phyloP scores from a whole-genome alignment of 2,888 invertebrate species.

The Hypomecis atomaria region DNA sequence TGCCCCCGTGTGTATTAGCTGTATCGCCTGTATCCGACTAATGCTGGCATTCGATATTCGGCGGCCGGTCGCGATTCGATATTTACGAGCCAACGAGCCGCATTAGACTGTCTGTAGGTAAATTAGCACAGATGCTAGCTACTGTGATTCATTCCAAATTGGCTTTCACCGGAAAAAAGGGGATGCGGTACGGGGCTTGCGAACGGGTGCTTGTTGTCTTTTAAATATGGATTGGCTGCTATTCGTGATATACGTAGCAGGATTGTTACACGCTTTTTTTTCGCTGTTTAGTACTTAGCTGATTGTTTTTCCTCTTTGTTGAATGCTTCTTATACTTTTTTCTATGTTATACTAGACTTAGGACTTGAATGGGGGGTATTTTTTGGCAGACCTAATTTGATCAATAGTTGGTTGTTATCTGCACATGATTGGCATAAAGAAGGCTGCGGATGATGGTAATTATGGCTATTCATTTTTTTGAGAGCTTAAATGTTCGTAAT shows the following conservation, averaged over 20 bases:
- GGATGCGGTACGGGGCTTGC: slow-evolving; percentile 76
- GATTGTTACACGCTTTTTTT: background rate
- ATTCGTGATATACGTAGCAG: background rate
- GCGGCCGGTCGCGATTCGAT: slow-evolving; percentile 80
- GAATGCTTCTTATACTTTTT: too few species aligned
- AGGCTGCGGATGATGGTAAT: too few species aligned
- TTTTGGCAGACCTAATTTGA: too few species aligned
- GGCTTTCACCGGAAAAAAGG: slow-evolving; percentile 81
- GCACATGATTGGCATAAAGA: too few species aligned
- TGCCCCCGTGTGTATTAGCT: slow-evolving; percentile 84
- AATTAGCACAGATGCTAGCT: slow-evolving; percentile 85
- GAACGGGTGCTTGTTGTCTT: slow-evolving; percentile 70
- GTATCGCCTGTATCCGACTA: slow-evolving; percentile 85
- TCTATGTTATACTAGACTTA: too few species aligned
- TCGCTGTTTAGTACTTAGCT: background rate
- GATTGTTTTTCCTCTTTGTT: background rate
- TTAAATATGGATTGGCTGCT: slow-evolving; percentile 37
- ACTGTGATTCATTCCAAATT: slow-evolving; percentile 85
- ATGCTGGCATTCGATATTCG: slow-evolving; percentile 84
- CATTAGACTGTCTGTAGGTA: slow-evolving; percentile 85
- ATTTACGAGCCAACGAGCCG: slow-evolving; percentile 81
- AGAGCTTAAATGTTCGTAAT: too few species aligned
- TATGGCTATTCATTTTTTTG: too few species aligned
- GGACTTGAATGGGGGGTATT: too few species aligned
- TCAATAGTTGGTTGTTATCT: too few species aligned